phyloP scores from a whole-genome alignment of 2,113 vertebrate species.

The Laticauda colubrina region DNA sequence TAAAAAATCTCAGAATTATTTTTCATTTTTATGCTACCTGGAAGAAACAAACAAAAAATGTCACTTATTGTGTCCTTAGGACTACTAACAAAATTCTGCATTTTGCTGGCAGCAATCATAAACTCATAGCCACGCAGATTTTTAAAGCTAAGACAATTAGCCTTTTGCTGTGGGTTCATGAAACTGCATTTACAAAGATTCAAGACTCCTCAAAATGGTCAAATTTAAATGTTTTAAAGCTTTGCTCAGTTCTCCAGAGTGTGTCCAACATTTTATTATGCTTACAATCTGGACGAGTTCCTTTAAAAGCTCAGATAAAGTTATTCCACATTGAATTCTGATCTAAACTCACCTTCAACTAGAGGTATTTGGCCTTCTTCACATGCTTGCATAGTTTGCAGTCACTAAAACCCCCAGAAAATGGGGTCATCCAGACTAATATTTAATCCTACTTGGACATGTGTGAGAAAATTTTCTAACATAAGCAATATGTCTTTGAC shows the following conservation, averaged over 20 bases:
- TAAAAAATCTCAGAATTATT: neutral
- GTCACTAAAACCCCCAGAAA: neutral
- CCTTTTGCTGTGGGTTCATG: neutral
- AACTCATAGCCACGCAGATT: neutral
- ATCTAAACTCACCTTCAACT: neutral
- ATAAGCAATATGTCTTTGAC: neutral
- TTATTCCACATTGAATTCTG: neutral
- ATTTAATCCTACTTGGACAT: neutral
- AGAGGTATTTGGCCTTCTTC: neutral
- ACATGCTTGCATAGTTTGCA: neutral
- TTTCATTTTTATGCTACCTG: neutral
- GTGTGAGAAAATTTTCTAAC: neutral
- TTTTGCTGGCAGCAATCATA: neutral
- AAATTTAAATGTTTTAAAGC: neutral
- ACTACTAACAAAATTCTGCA: neutral
- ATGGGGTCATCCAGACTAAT: neutral
- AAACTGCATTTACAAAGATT: neutral
- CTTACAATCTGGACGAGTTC: neutral
- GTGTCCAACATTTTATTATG: neutral
- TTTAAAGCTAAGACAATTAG: neutral
- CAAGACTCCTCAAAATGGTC: neutral
- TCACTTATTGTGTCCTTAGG: neutral
- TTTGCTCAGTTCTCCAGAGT: neutral
- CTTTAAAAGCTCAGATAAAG: neutral
- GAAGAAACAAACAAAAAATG: neutral